Conservation (phyloP, 2,888 invertebrate species). For the Perdita meconis region DNA sequence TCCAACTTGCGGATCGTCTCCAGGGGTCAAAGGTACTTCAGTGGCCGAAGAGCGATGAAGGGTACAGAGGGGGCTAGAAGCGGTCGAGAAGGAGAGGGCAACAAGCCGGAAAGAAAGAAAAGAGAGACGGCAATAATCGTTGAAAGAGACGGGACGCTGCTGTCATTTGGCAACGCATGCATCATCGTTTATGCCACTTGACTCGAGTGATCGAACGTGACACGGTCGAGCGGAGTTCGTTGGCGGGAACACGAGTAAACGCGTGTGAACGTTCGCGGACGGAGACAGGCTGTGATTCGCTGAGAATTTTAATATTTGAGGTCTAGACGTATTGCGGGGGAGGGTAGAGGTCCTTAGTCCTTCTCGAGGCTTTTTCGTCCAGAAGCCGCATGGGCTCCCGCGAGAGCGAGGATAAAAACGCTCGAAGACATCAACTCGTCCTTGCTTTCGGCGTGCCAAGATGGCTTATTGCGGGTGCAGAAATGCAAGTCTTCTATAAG, state of each 20-base stretch:
- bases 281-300: constrained; percentile 31
- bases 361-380: background rate
- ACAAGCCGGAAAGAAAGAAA: constrained; percentile 29
- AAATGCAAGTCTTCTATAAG: constrained; percentile 76
- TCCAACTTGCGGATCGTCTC: constrained; percentile 68
- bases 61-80: constrained; percentile 23
- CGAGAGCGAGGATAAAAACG: constrained; percentile 70
- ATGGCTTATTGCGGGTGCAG: constrained; percentile 76
- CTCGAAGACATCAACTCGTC: constrained; percentile 68
- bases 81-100: constrained; percentile 14
- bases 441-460: constrained; percentile 52
- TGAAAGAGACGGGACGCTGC: constrained; percentile 51
- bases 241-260: constrained; percentile 50
- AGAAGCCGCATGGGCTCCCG: constrained; percentile 32
- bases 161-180: constrained; percentile 73
- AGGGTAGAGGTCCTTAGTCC: background rate
- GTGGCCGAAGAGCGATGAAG: constrained; percentile 5
- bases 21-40: constrained; percentile 70
- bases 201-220: constrained; percentile 72
- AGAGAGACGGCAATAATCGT: constrained; percentile 63
- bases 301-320: constrained; percentile 61
- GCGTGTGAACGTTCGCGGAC: constrained; percentile 44
- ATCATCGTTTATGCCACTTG: constrained; percentile 76
- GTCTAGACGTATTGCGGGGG: constrained; percentile 5
- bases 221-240: constrained; percentile 62